A percentile compares a stretch with the other conserved stretches of the same genome.
phyloP scores from a whole-genome alignment of 2,888 invertebrate genomes.

The Eilema caniola region DNA sequence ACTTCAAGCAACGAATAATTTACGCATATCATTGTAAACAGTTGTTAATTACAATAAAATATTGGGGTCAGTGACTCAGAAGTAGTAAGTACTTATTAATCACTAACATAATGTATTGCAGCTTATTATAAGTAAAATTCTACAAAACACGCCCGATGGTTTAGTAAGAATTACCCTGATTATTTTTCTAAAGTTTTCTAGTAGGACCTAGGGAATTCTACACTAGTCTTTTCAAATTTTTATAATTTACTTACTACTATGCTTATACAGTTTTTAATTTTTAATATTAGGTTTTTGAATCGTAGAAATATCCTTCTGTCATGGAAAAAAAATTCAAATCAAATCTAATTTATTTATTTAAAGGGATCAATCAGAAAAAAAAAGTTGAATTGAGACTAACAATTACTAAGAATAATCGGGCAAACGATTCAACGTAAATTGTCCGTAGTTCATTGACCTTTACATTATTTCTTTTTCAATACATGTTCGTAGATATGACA shows the following conservation, averaged over 20 bases:
- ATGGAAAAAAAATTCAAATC: too few relatives aligned
- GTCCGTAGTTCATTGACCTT: conserved; percentile 1
- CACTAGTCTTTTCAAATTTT: too few relatives aligned
- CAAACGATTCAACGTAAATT: not conserved
- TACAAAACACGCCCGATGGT: too few relatives aligned
- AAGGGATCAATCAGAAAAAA: too few relatives aligned
- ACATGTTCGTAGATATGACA: not conserved
- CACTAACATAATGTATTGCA: not conserved
- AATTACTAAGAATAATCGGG: not conserved
- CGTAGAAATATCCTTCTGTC: too few relatives aligned
- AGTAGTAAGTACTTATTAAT: not conserved
- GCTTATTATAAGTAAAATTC: too few relatives aligned
- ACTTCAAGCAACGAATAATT: not conserved
- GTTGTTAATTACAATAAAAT: not conserved
- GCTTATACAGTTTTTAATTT: too few relatives aligned
- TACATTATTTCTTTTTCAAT: conserved; percentile 1
- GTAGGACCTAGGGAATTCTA: too few relatives aligned
- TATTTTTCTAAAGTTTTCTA: not conserved
- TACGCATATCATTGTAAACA: not conserved
- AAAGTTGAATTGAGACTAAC: not conserved
- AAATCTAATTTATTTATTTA: too few relatives aligned
- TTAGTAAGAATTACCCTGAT: too few relatives aligned
- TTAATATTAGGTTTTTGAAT: too few relatives aligned
- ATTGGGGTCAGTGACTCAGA: not conserved
- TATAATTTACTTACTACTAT: too few relatives aligned